Percentiles rank a stretch among this genome's conserved stretches.
Conservation (phyloP, 2,888 invertebrate genomes). For the Drosophila recens region DNA sequence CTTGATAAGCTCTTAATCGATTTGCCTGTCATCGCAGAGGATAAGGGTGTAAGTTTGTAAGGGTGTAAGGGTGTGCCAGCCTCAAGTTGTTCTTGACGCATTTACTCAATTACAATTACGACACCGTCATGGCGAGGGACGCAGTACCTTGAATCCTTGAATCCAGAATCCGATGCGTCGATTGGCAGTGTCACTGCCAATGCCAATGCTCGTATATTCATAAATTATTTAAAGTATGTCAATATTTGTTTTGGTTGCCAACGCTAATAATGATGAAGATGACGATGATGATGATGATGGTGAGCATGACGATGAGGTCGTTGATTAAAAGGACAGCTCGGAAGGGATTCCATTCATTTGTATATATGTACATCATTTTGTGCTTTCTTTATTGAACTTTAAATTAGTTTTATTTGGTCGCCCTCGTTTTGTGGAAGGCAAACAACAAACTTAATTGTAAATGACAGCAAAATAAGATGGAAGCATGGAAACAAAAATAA, state of each 20-base stretch:
- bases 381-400: slow-evolving; percentile 73
- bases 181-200: slow-evolving; percentile 22
- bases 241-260: slow-evolving; percentile 62
- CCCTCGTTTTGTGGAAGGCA: slow-evolving; percentile 23
- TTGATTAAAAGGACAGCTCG: slow-evolving; percentile 58
- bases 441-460: slow-evolving; percentile 61
- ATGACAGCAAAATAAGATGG: slow-evolving; percentile 49
- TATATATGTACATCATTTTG: slow-evolving; percentile 27
- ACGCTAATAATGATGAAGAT: slow-evolving; percentile 19
- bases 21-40: slow-evolving; percentile 54
- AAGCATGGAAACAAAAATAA: slow-evolving; percentile 1
- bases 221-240: slow-evolving; percentile 73
- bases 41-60: slow-evolving; percentile 6
- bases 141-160: slow-evolving; percentile 35
- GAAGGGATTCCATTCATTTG: background rate
- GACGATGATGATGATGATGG: slow-evolving; percentile 8
- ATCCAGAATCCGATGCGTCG: slow-evolving; percentile 20
- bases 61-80: slow-evolving; percentile 15
- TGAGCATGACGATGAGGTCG: slow-evolving; percentile 26
- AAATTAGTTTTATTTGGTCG: slow-evolving; percentile 76
- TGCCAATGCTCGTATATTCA: slow-evolving; percentile 53
- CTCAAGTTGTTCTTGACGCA: slow-evolving; percentile 29
- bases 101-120: slow-evolving; percentile 72
- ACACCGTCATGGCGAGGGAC: slow-evolving; percentile 37
- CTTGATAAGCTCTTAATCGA: slow-evolving; percentile 77